Evolutionary conservation across 2,113 vertebrate genomes (phyloP).

Genomic region (Sander vitreus): DNA sequence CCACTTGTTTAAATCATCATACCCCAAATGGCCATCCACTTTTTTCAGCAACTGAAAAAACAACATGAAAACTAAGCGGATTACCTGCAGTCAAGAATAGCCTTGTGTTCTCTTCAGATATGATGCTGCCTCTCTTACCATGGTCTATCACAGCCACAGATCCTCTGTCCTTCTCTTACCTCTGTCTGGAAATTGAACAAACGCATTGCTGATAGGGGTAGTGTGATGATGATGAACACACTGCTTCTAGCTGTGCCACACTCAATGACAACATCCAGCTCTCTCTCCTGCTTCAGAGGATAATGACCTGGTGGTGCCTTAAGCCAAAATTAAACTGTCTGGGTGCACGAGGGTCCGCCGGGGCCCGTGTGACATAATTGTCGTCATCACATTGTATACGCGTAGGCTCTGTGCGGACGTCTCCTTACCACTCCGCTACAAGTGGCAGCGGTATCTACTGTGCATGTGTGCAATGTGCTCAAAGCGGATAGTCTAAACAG

Average conservation of each 20-base stretch:
- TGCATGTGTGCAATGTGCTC: no score
- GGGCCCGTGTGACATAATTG: no score
- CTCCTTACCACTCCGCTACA: no score
- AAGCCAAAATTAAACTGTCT: no score
- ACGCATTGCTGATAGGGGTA: conserved; percentile 3
- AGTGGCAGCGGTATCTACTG: no score
- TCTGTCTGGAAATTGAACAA: conserved; percentile 42
- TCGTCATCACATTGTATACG: no score
- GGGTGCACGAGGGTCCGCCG: no score
- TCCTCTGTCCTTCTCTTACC: conserved; percentile 36
- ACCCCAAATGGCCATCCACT: neutral
- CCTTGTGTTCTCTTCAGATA: conserved; percentile 32
- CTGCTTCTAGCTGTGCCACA: neutral
- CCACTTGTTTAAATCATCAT: conserved; percentile 25
- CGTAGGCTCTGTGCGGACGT: no score
- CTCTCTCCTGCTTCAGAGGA: neutral
- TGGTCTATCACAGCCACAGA: conserved; percentile 45
- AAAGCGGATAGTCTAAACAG: no score
- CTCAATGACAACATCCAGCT: neutral
- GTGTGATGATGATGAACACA: neutral
- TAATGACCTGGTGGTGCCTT: neutral
- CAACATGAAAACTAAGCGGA: conserved; percentile 24
- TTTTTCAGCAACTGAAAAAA: conserved; percentile 11
- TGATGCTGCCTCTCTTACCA: conserved; percentile 28
- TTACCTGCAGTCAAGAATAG: conserved; percentile 42